These are phyloP conservation scores for Gasterosteus nipponicus DNA, from an alignment of 2,113 vertebrate species.

Conservation along the genomic window DNA sequence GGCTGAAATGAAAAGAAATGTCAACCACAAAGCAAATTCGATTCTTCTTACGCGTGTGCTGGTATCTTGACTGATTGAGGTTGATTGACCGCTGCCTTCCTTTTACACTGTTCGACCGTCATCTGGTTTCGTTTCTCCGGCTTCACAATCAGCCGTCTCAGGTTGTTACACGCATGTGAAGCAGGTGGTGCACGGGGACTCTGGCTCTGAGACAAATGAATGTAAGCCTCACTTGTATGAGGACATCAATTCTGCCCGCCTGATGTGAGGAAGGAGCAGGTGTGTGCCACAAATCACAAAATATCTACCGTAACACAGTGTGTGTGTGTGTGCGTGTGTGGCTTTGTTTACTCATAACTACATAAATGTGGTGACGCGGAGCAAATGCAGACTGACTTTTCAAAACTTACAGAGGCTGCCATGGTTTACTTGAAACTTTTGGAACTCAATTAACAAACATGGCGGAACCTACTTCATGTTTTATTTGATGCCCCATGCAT, in stretches of 20 bases:
- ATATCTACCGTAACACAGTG: conserved; percentile 41
- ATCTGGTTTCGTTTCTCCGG: conserved; percentile 26
- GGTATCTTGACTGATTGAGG: not conserved
- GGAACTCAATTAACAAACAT: not conserved
- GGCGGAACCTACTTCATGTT: not conserved
- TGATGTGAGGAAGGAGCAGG: conserved; percentile 63
- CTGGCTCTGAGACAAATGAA: conserved; percentile 58
- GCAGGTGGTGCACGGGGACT: conserved; percentile 58
- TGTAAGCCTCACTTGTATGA: conserved; percentile 46
- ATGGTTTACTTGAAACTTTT: not conserved
- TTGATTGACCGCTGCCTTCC: not conserved
- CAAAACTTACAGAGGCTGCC: conserved; percentile 22
- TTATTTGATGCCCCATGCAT: not conserved
- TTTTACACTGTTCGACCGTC: conserved; percentile 29
- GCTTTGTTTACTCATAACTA: conserved; percentile 6
- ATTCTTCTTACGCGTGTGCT: not conserved
- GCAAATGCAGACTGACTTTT: conserved; percentile 9
- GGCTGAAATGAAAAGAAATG: not conserved
- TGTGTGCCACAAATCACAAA: conserved; percentile 59
- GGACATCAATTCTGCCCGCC: conserved; percentile 60
- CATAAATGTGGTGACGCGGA: conserved; percentile 12
- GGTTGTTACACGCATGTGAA: conserved; percentile 55
- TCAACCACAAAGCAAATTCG: not conserved
- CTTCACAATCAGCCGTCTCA: conserved; percentile 34
- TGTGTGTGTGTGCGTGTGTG: conserved; percentile 12